phyloP scores from a whole-genome alignment of 2,113 vertebrate genomes.

The Thalassoma bifasciatum region DNA sequence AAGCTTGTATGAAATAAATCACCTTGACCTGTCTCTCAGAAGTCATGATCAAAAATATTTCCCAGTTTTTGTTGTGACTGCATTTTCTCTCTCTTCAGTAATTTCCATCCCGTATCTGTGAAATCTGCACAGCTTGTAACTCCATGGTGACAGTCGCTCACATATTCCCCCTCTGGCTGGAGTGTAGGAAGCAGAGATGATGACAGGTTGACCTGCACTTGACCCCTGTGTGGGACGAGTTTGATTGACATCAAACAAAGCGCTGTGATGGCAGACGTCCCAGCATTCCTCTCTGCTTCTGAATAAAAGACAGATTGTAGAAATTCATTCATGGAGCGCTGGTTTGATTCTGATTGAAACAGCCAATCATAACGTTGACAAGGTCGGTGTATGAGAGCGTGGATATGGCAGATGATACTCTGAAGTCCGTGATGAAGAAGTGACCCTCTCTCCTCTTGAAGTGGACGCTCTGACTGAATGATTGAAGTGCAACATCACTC shows the following conservation, averaged over 20 bases:
- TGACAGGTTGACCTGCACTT: background rate
- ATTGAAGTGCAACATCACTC: background rate
- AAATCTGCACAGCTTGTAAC: background rate
- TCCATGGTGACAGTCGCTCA: background rate
- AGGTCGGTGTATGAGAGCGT: background rate
- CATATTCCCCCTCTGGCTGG: background rate
- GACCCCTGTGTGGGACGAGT: background rate
- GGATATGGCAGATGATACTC: background rate
- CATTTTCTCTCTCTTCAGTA: background rate
- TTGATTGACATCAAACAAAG: background rate
- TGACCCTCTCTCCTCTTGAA: too few relatives aligned
- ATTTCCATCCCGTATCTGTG: background rate
- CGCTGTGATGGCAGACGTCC: background rate
- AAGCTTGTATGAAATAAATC: background rate
- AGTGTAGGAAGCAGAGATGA: background rate
- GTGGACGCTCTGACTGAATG: background rate
- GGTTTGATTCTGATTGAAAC: background rate
- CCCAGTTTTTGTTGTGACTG: background rate
- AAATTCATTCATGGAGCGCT: background rate
- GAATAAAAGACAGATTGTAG: background rate
- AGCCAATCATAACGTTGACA: background rate
- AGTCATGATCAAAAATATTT: background rate
- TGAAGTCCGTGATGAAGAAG: background rate
- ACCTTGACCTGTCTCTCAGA: background rate
- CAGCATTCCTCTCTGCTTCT: background rate